phyloP scores from a whole-genome alignment of 2,113 vertebrate species.

The Thermophis baileyi region DNA sequence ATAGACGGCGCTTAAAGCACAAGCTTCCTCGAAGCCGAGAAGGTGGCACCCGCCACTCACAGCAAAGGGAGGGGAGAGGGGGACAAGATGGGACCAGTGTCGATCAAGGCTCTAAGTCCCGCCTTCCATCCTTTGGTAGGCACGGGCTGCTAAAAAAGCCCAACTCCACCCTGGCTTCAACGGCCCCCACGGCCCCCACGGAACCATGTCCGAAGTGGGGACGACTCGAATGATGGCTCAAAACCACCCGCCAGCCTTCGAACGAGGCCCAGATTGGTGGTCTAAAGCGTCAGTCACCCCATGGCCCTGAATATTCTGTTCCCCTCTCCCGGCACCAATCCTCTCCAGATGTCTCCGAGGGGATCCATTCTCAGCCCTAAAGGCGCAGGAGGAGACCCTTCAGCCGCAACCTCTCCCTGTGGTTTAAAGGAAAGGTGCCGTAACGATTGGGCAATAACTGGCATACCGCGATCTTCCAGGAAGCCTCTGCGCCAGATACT shows the following conservation, averaged over 20 bases:
- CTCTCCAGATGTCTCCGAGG: background rate
- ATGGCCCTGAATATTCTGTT: no score
- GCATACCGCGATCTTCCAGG: background rate
- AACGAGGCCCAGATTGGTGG: background rate
- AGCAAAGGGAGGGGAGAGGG: background rate
- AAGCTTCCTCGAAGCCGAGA: background rate
- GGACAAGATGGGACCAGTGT: background rate
- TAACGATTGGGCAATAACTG: background rate
- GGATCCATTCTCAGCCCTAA: background rate
- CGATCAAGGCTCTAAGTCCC: constrained; percentile 4
- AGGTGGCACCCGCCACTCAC: background rate
- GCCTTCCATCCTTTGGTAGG: background rate
- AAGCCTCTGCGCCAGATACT: background rate
- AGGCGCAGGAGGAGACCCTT: background rate
- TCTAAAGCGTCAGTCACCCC: background rate
- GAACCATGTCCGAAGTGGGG: background rate
- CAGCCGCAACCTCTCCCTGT: no score
- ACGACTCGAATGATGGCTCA: background rate
- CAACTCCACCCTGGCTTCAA: background rate
- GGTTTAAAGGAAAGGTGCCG: background rate
- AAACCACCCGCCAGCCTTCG: constrained; percentile 28
- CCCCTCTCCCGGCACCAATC: background rate
- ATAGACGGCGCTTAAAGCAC: background rate
- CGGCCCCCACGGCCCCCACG: accelerated
- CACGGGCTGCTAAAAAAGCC: background rate